Evolutionary conservation across 2,113 vertebrate genomes (phyloP).

Genomic region (Dromas ardeola): DNA sequence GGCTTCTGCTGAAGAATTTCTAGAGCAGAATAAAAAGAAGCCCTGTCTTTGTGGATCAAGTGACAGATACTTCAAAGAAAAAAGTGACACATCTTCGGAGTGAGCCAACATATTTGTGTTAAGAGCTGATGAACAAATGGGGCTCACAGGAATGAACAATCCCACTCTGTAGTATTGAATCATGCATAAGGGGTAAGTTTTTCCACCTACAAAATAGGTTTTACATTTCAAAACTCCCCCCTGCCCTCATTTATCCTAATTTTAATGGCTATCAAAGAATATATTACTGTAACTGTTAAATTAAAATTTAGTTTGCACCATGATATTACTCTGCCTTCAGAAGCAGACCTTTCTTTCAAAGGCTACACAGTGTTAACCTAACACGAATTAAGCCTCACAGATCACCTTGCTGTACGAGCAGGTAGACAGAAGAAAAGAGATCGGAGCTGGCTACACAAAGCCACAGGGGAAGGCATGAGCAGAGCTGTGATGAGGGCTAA

Average conservation of each 20-base stretch:
- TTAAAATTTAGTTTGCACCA: background rate
- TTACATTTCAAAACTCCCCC: background rate
- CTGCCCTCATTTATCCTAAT: background rate
- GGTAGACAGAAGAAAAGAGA: background rate
- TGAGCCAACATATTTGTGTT: conserved; percentile 42
- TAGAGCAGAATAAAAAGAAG: background rate
- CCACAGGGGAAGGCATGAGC: background rate
- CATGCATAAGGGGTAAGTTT: background rate
- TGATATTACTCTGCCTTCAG: background rate
- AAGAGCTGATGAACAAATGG: conserved; percentile 18
- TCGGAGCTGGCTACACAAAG: accelerated
- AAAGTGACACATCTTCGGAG: conserved; percentile 16
- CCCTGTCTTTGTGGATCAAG: conserved; percentile 19
- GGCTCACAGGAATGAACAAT: background rate
- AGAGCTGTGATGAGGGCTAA: background rate
- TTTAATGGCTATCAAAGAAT: background rate
- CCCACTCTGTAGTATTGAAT: background rate
- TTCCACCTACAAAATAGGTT: background rate
- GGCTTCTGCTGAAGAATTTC: background rate
- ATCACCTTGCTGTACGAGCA: background rate
- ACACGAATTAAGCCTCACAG: background rate
- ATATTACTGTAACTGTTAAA: background rate
- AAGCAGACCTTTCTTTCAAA: background rate
- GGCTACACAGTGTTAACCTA: background rate
- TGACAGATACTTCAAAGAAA: conserved; percentile 35